phyloP scores from a whole-genome alignment of 2,113 vertebrate species.

The Vicugna pacos region DNA sequence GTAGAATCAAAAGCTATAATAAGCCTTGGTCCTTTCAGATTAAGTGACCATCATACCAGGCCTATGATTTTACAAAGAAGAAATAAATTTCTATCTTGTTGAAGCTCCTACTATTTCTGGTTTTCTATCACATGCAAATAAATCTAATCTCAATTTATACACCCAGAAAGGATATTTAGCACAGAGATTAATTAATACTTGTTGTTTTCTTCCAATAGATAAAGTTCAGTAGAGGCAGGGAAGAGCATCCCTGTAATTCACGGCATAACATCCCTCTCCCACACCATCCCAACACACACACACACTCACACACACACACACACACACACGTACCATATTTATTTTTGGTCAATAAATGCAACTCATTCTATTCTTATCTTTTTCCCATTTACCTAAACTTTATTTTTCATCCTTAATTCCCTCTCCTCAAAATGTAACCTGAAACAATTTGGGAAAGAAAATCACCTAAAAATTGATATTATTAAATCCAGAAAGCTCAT shows the following conservation, averaged over 20 bases:
- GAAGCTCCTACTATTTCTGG: background rate
- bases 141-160: conserved; percentile 6
- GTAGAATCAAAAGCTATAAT: background rate
- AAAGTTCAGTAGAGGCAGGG: background rate
- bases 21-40: background rate
- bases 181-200: background rate
- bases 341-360: background rate
- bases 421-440: conserved; percentile 17
- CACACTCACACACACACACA: background rate
- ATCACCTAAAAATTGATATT: background rate
- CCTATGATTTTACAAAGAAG: background rate
- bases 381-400: conserved; percentile 23
- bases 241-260: background rate
- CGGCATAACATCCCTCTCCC: background rate
- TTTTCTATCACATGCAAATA: background rate
- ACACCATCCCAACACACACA: background rate
- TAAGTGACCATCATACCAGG: background rate
- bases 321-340: background rate
- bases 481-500: conserved; percentile 15
- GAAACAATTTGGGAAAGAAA: background rate
- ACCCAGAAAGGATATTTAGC: background rate
- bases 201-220: background rate
- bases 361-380: background rate
- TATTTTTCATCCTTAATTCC: conserved; percentile 16
- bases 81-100: conserved; percentile 22